Conservation (phyloP, 2,113 vertebrate species). For the Neolamprologus kungweensis region DNA sequence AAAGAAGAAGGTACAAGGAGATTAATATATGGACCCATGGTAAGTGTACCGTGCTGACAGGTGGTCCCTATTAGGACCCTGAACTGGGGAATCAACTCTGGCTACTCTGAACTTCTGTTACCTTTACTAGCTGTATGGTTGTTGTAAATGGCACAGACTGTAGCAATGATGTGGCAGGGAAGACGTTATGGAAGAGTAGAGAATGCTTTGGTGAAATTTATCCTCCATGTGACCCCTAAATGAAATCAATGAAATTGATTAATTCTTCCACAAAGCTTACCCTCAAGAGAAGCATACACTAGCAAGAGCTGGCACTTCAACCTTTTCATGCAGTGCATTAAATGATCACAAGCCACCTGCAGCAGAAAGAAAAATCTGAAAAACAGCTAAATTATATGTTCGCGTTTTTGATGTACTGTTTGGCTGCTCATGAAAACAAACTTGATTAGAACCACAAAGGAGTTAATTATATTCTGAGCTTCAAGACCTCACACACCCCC, state of each 20-base stretch:
- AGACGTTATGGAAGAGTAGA: neutral
- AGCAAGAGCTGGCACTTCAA: neutral
- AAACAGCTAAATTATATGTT: neutral
- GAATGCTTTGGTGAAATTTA: neutral
- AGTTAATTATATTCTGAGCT: neutral
- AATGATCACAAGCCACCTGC: neutral
- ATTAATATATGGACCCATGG: constrained; percentile 15
- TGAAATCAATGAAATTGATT: neutral
- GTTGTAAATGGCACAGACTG: constrained; percentile 35
- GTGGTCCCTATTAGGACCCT: constrained; percentile 6
- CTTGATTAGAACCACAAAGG: neutral
- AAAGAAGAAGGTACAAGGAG: constrained; percentile 35
- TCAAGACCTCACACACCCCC: neutral
- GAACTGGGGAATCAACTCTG: neutral
- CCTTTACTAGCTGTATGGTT: constrained; percentile 8
- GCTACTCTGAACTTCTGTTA: constrained; percentile 14
- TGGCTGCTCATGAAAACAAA: neutral
- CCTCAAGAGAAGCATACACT: neutral
- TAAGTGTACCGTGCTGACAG: constrained; percentile 10
- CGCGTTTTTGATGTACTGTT: neutral
- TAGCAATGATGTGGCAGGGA: neutral
- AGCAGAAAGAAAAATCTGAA: neutral
- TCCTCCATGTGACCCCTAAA: neutral
- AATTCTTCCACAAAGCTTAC: neutral
- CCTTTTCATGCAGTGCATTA: neutral